Base-by-base conservation (phyloP, 2,113 vertebrate genomes). In the Psephotus haematonotus region DNA sequence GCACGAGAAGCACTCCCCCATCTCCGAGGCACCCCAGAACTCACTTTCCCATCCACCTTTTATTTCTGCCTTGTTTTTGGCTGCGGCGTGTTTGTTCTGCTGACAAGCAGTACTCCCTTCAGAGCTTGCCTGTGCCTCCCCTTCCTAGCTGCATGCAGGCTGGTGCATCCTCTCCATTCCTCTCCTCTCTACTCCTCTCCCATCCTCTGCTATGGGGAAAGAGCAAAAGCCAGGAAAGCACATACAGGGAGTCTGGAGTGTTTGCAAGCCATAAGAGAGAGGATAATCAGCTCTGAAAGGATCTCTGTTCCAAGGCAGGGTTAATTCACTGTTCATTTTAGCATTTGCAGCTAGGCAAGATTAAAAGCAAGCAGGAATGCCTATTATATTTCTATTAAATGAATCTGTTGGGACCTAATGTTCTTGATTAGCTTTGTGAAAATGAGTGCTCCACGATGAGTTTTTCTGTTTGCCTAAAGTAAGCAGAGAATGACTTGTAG, bases 331-430 rank as follows among this genome's bases (percentile, higher is more conserved):
- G 97, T 98, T 98, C 98, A 96, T 97, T 98, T 98, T 86, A 97
- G 97, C 95, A 78, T 97, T 97, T 97, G 91, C 95, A 97, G 96
- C 50, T 84, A 98, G 97, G 96, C 88, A 82, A 97, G 97, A 97
- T 97, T 97, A 98, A 98, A 97, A 98, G 97, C 95, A 97, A 97
- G 96, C 95, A 97, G 96, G 97, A 97, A 97, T 97, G 96, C 96
- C 96, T 98, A 97, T 98, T 98, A 97, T 98, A 98, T 98, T 98
- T 98, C 97, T 98, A 96, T 98, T 97, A 97, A 97, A 97, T 97
- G 95, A 98, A 97, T 98, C 97, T 97, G 92, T 97, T 97, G 98
- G 95, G 97, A 97, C 96, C 94, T 97, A 97, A 97, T 97, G 94
- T 98, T 98, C 97, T 98, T 97, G 97, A 98, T 97, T 98, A 98